Evolutionary conservation across 2,888 invertebrate genomes (phyloP).

Genomic region (Dolomedes plantarius): DNA sequence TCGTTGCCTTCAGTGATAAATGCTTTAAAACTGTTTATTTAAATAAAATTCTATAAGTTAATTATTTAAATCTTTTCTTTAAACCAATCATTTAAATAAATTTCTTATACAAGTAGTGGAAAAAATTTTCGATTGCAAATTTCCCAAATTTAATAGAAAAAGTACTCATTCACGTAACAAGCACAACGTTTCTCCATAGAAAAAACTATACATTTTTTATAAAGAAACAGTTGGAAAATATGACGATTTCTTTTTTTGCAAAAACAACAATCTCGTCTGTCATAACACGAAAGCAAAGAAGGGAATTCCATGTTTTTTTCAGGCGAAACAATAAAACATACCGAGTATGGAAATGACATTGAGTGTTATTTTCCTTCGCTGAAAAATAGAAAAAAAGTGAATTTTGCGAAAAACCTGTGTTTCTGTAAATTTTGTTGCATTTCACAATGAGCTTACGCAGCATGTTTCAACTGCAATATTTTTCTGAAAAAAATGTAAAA

Average conservation of each 20-base stretch:
- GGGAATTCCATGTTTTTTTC: background rate
- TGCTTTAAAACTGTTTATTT: too few relatives aligned
- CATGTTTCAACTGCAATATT: background rate
- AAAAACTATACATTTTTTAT: too few relatives aligned
- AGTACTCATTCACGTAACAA: too few relatives aligned
- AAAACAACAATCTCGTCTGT: background rate
- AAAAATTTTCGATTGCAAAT: too few relatives aligned
- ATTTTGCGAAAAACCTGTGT: background rate
- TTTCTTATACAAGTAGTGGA: too few relatives aligned
- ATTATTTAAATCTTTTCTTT: too few relatives aligned
- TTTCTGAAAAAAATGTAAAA: background rate
- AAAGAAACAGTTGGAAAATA: too few relatives aligned
- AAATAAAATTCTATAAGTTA: too few relatives aligned
- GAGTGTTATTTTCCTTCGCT: background rate
- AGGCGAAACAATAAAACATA: background rate
- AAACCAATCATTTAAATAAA: too few relatives aligned
- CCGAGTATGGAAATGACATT: slow-evolving; percentile 2
- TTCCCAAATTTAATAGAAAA: too few relatives aligned
- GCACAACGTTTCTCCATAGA: too few relatives aligned
- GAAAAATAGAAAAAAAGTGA: background rate
- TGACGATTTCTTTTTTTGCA: background rate
- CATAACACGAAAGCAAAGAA: background rate
- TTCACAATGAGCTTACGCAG: background rate
- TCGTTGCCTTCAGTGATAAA: too few relatives aligned
- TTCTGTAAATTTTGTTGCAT: background rate